Conservation (phyloP, 2,113 vertebrate species). For the Hemiprocne comata region DNA sequence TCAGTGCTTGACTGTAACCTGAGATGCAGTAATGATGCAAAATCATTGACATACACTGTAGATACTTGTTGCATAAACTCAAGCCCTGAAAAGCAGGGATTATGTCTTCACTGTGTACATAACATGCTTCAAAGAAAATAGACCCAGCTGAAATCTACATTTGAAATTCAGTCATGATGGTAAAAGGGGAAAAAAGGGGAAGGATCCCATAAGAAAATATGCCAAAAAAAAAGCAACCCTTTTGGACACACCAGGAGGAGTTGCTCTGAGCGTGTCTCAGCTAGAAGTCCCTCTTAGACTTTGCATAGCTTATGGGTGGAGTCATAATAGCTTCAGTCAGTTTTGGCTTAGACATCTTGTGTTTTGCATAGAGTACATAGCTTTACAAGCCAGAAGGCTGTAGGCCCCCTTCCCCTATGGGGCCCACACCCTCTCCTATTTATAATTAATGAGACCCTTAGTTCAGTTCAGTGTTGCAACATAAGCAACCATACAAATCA, state of each 20-base stretch:
- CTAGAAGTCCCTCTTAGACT: conserved; percentile 58
- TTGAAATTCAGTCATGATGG: conserved; percentile 62
- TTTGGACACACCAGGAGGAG: conserved; percentile 46
- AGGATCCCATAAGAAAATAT: conserved; percentile 36
- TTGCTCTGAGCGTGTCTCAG: conserved; percentile 62
- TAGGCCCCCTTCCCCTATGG: not conserved
- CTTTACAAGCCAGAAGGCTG: not conserved
- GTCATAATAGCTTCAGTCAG: conserved; percentile 48
- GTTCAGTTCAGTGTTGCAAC: not conserved
- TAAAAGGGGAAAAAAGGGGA: conserved; percentile 58
- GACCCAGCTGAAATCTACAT: conserved; percentile 43
- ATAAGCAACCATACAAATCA: not conserved
- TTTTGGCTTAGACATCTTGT: not conserved
- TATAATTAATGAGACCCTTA: not conserved
- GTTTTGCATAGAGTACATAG: not conserved
- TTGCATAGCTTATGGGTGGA: conserved; percentile 51
- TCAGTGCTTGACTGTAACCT: conserved; percentile 40
- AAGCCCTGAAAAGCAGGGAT: conserved; percentile 52
- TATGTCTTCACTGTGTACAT: conserved; percentile 55
- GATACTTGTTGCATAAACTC: conserved; percentile 53
- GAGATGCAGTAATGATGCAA: conserved; percentile 47
- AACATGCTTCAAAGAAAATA: conserved; percentile 62
- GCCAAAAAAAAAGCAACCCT: conserved; percentile 42
- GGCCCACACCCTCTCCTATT: not conserved
- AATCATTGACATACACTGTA: conserved; percentile 55